Conservation (phyloP, 2,888 invertebrate genomes). For the Villa cingulata region DNA sequence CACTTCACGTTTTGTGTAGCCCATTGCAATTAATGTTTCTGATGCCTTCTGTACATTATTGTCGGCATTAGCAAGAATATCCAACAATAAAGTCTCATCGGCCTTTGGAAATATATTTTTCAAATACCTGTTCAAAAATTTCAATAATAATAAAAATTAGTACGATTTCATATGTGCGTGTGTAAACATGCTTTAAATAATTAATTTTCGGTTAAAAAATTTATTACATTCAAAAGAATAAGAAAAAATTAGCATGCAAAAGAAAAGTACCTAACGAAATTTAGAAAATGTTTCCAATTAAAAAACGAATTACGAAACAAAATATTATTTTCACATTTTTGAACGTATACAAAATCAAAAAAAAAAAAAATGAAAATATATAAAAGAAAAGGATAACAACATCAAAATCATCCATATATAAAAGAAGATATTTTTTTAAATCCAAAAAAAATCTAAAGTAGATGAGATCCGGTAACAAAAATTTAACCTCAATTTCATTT, state of each 20-base stretch:
- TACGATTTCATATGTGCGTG: too few species aligned
- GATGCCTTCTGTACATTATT: slow-evolving; percentile 84
- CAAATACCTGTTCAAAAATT: slow-evolving; percentile 55
- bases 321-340: background rate
- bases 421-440: background rate
- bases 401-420: background rate
- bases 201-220: too few species aligned
- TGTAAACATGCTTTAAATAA: too few species aligned
- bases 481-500: slow-evolving; percentile 76
- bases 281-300: too few species aligned
- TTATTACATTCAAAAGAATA: too few species aligned
- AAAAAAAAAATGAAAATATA: slow-evolving; percentile 1
- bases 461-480: background rate
- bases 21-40: slow-evolving; percentile 64
- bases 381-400: slow-evolving; percentile 1
- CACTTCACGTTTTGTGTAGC: slow-evolving; percentile 66
- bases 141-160: too few species aligned
- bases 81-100: slow-evolving; percentile 74
- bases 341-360: slow-evolving; percentile 2
- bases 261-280: too few species aligned
- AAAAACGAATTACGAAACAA: background rate
- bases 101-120: slow-evolving; percentile 84
- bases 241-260: background rate
- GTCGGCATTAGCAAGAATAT: slow-evolving; percentile 70
- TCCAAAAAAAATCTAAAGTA: too few species aligned